These are phyloP conservation scores for Phrynocephalus guinanensis DNA, from an alignment of 2,797 vertebrate species.

Conservation along the genomic window DNA sequence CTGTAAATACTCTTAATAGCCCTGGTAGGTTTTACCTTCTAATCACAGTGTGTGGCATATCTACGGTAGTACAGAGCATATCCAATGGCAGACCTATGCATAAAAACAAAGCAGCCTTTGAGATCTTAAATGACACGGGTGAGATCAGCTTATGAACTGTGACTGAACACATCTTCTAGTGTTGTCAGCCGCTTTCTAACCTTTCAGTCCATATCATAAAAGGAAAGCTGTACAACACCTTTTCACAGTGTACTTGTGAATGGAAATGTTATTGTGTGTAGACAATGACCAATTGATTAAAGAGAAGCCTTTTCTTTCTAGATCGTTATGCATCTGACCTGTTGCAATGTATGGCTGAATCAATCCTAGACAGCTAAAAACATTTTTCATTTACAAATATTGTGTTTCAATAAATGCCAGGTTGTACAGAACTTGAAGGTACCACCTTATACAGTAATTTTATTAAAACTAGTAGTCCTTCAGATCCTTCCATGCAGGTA, in stretches of 20 bases:
- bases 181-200: conserved; percentile 8
- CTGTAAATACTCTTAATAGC: background rate
- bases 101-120: conserved; percentile 21
- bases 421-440: background rate
- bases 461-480: background rate
- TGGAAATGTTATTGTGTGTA: background rate
- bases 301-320: background rate
- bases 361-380: background rate
- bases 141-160: conserved; percentile 31
- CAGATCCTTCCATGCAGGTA: background rate
- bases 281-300: conserved; percentile 1
- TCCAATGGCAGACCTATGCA: conserved; percentile 18
- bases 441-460: background rate
- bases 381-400: background rate
- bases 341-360: background rate
- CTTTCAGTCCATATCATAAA: conserved; percentile 22
- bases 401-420: background rate
- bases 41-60: conserved; percentile 13
- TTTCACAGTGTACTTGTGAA: conserved; percentile 3
- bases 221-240: conserved; percentile 14
- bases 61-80: conserved; percentile 7
- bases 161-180: conserved; percentile 9
- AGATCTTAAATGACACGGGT: conserved; percentile 21
- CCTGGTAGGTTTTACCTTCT: background rate
- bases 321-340: background rate